These are phyloP conservation scores for Mechanitis mazaeus DNA, from an alignment of 2,888 invertebrate genomes.

Conservation along the genomic window DNA sequence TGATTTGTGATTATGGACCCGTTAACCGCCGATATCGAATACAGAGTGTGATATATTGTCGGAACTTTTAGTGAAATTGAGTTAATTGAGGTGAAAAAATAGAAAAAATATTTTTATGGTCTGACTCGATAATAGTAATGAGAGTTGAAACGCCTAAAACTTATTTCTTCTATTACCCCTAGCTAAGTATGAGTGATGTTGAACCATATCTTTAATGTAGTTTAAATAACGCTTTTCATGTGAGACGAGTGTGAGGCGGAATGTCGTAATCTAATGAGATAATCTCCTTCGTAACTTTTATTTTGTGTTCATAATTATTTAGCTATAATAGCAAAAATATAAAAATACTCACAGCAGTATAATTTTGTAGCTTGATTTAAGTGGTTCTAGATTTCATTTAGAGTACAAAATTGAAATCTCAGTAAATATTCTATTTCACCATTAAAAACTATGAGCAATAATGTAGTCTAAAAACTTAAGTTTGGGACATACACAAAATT, in stretches of 20 bases:
- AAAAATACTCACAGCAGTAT: conserved; percentile 22
- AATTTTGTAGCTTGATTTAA: no score
- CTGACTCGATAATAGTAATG: conserved; percentile 8
- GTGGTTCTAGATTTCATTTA: background rate
- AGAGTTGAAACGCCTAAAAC: conserved; percentile 20
- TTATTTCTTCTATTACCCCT: conserved; percentile 35
- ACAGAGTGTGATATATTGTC: conserved; percentile 18
- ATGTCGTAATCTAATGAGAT: conserved; percentile 24
- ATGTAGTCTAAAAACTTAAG: conserved; percentile 4
- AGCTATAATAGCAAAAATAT: conserved; percentile 10
- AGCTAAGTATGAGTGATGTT: conserved; percentile 59
- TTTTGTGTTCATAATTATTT: conserved; percentile 30
- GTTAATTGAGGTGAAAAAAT: conserved; percentile 22
- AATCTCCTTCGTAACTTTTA: conserved; percentile 23
- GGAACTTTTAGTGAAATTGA: conserved; percentile 30
- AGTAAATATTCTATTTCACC: conserved; percentile 10
- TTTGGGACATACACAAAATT: background rate
- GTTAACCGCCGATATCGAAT: background rate
- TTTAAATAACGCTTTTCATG: conserved; percentile 44
- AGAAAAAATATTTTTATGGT: conserved; percentile 29
- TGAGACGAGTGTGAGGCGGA: conserved; percentile 35
- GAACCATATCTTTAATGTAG: conserved; percentile 68
- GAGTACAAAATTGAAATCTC: background rate
- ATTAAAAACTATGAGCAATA: conserved; percentile 10
- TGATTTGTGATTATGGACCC: background rate